Percentiles rank a stretch among this genome's conserved stretches.
These are phyloP conservation scores for Cassiopea andromeda DNA, from an alignment of 30 jellyfish, hydroid and myxozoan genomes.

Conservation along the genomic window DNA sequence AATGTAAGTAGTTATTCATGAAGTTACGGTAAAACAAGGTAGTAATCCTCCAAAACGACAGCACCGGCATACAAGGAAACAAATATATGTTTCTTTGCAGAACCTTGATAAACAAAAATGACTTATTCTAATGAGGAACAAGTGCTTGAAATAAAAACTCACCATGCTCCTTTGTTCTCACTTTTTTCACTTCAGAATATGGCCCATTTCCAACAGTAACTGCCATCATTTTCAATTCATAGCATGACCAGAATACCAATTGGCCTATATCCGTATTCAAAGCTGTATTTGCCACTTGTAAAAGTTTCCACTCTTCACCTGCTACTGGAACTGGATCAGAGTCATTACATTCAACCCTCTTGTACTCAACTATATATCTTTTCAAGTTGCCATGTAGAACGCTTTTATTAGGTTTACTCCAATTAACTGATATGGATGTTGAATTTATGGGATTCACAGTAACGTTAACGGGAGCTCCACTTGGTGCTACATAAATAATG, in stretches of 20 bases:
- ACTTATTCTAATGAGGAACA: too few relatives aligned
- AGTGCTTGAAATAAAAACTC: not conserved
- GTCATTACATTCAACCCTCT: constrained; percentile 11
- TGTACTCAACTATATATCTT: constrained; percentile 8
- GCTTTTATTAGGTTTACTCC: constrained; percentile 14
- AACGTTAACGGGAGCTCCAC: not conserved
- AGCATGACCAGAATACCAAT: constrained; percentile 32
- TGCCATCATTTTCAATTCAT: not conserved
- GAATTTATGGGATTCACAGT: not conserved
- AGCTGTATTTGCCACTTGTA: not conserved
- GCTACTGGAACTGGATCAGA: not conserved
- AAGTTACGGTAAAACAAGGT: too few relatives aligned
- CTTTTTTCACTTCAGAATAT: not conserved
- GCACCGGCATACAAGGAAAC: too few relatives aligned
- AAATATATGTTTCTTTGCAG: too few relatives aligned
- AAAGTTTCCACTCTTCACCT: not conserved
- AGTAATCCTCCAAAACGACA: too few relatives aligned
- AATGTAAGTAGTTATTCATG: too few relatives aligned
- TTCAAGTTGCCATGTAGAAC: constrained; percentile 31
- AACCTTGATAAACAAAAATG: too few relatives aligned
- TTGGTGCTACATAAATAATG: not conserved
- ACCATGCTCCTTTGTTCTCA: not conserved
- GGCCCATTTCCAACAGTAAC: not conserved
- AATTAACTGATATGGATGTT: constrained; percentile 9
- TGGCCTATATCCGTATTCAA: not conserved